Conservation (phyloP, 53 echinoderm and acorn worm genomes). For the Crossaster papposus region DNA sequence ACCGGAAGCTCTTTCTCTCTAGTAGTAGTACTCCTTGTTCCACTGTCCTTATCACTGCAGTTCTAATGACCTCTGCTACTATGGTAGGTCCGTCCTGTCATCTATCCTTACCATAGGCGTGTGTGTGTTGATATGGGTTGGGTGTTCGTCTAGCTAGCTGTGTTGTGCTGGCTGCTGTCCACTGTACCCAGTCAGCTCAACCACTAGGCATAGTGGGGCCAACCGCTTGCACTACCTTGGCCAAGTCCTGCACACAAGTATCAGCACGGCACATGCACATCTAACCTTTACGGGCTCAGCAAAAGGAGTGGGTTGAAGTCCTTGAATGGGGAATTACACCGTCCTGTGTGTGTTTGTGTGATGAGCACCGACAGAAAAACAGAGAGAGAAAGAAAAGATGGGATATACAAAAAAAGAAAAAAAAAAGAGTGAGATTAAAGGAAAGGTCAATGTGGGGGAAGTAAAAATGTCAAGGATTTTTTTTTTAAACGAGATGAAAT, state of each 20-base stretch:
- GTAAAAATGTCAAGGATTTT: conserved; percentile 55
- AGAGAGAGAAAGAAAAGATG: conserved; percentile 20
- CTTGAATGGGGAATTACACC: conserved; percentile 24
- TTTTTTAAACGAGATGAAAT: neutral
- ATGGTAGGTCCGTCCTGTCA: neutral
- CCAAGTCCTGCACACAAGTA: neutral
- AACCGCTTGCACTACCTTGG: neutral
- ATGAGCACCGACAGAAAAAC: neutral
- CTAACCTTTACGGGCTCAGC: conserved; percentile 49
- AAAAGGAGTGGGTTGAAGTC: conserved; percentile 46
- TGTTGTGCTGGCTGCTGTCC: neutral
- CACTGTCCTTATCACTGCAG: conserved; percentile 10
- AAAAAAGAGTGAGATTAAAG: conserved; percentile 27
- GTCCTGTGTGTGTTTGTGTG: conserved; percentile 24
- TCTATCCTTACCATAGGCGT: neutral
- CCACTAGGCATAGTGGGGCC: neutral
- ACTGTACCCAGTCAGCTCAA: neutral
- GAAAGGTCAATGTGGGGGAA: conserved; percentile 61
- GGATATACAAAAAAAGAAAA: conserved; percentile 20
- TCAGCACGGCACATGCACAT: neutral
- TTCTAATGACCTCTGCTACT: conserved; percentile 6
- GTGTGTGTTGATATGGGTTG: too few relatives aligned
- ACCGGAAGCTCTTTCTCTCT: neutral
- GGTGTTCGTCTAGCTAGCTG: too few relatives aligned
- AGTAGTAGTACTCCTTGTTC: neutral